Evolutionary conservation across 2,113 vertebrate species (phyloP).

Genomic region (Equus quagga): DNA sequence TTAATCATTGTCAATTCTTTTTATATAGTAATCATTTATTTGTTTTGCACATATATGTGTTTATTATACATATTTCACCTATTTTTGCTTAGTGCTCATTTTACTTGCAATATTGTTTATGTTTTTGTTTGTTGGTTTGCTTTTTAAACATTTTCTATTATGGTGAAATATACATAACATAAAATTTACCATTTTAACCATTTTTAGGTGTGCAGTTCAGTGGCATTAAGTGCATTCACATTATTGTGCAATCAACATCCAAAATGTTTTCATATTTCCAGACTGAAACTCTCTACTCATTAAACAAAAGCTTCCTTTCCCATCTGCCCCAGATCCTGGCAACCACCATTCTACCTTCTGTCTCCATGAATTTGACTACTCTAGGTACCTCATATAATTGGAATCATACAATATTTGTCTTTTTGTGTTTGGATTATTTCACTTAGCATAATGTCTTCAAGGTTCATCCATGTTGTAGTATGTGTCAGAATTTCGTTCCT

Average conservation of each 20-base stretch:
- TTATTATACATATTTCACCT: not conserved
- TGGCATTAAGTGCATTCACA: not conserved
- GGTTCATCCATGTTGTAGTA: not conserved
- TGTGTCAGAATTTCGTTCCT: not conserved
- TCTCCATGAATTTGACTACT: not conserved
- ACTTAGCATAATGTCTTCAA: not conserved
- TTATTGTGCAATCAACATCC: not conserved
- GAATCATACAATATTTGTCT: not conserved
- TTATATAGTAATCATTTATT: not conserved
- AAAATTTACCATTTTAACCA: not conserved
- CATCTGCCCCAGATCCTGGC: not conserved
- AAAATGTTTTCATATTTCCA: not conserved
- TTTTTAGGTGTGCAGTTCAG: not conserved
- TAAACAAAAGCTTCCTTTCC: not conserved
- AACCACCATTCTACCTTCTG: not conserved
- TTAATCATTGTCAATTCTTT: not conserved
- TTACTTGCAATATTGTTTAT: not conserved
- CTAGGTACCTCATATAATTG: not conserved
- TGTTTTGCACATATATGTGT: not conserved
- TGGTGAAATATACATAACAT: not conserved
- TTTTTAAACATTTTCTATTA: not conserved
- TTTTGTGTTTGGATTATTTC: not conserved
- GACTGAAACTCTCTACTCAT: not conserved
- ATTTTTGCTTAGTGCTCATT: not conserved
- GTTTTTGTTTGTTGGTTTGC: not conserved